Evolutionary conservation across 2,888 invertebrate genomes (phyloP), one percentile per base, ranked within the genome.

Genomic region (Drosophila setosimentum): DNA sequence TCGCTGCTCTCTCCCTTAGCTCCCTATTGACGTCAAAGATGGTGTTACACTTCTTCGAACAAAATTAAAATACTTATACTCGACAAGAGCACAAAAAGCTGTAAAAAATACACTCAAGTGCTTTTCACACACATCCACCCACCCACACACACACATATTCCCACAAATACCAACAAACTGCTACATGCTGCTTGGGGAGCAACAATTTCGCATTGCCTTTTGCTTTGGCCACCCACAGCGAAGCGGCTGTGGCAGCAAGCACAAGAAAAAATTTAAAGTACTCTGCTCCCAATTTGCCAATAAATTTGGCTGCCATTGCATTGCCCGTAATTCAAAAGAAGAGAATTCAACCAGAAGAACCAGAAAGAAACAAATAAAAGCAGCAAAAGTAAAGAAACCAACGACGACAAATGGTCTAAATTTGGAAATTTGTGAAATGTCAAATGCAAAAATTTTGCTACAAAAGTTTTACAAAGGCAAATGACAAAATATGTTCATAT

Each of bases 261-360:
- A 57, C 8, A 40, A 40, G 30, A 29, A 30, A 59, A 66, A 69
- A 82, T 74, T 73, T 72, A 72, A 88, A 86, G 78, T 86, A 76
- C 82, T 76, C 80, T 78, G 89, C 86, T 87, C 89, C 89, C 87
- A 87, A 87, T 87, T 87, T 87, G 89, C 86, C 89, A 87, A 87
- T 87, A 87, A 87, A 87, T 87, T 87, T 87, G 84, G 83, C 75
- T 82, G 80, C 82, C 80, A 85, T 76, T 79, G 72, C 83, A 81
- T 74, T 78, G 87, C 74, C 73, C 50, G 86, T 88, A 88, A 83
- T 83, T 87, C 80, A 86, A 82, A 72, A 64, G 77, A 66, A 72
- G 67, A 63, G 51, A 67, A 68, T 62, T 62, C 54, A 67, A 50
- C 60, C 40, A 62, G 70, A 73, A 69, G 60, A 72, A 59, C 49